Conservation (phyloP, 37 sponge, comb jelly and placozoan genomes). For the Cliona cf. orientalis region DNA sequence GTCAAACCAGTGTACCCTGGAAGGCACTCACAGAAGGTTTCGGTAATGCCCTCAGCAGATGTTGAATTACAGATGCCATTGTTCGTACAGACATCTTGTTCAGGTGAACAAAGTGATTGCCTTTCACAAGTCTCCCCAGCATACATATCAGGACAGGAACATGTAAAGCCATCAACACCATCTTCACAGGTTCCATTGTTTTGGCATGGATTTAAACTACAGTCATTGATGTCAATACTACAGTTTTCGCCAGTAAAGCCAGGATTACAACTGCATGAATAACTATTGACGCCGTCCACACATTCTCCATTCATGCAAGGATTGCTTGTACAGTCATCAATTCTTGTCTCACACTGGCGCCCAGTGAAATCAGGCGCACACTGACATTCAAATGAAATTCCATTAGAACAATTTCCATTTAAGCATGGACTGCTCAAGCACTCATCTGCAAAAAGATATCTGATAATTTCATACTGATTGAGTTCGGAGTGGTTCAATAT, state of each 20-base stretch:
- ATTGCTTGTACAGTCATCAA: conserved; percentile 55
- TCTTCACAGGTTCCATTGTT: conserved; percentile 69
- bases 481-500: neutral
- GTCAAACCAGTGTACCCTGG: conserved; percentile 69
- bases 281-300: conserved; percentile 27
- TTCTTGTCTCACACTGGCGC: conserved; percentile 53
- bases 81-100: conserved; percentile 32
- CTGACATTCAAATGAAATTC: conserved; percentile 41
- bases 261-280: conserved; percentile 42
- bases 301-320: conserved; percentile 73
- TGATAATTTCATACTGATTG: neutral
- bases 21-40: conserved; percentile 43
- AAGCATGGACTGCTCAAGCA: conserved; percentile 47
- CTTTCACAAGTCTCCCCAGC: conserved; percentile 47
- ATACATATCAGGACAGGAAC: conserved; percentile 42
- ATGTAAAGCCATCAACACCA: conserved; percentile 27
- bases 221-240: conserved; percentile 65
- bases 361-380: conserved; percentile 73
- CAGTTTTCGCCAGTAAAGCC: conserved; percentile 65
- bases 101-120: conserved; percentile 2
- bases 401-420: conserved; percentile 65
- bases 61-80: conserved; percentile 39
- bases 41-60: neutral
- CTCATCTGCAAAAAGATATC: conserved; percentile 18
- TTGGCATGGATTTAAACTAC: conserved; percentile 36